phyloP scores from a whole-genome alignment of 2,888 invertebrate species.

The Branchellion lobata region DNA sequence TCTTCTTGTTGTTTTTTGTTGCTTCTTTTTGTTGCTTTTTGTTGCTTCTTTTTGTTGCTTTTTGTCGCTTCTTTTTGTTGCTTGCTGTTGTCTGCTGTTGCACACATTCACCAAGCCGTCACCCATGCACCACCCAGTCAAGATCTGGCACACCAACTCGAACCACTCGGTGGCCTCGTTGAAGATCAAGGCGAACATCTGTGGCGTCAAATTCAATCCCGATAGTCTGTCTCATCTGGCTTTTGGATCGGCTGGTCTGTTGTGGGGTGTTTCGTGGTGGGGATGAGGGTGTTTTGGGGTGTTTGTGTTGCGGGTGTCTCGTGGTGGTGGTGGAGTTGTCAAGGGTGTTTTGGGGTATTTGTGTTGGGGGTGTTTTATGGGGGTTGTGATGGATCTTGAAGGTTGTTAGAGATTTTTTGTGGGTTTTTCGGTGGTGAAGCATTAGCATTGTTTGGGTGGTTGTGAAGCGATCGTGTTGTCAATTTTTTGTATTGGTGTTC shows the following conservation, averaged over 20 bases:
- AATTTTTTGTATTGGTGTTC: too few relatives aligned
- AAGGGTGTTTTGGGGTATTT: not conserved
- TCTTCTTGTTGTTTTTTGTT: not conserved
- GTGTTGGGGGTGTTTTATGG: too few relatives aligned
- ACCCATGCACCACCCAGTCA: slow-evolving; percentile 66
- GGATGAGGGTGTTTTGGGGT: not conserved
- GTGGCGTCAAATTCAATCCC: slow-evolving; percentile 88
- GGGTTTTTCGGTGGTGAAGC: too few relatives aligned
- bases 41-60: not conserved
- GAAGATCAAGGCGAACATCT: slow-evolving; percentile 90
- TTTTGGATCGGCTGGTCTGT: slow-evolving; percentile 79
- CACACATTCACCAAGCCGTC: not conserved
- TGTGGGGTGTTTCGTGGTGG: not conserved
- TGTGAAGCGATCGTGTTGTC: too few relatives aligned
- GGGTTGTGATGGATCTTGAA: too few relatives aligned
- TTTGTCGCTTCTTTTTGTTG: not conserved
- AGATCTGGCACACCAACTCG: slow-evolving; percentile 84
- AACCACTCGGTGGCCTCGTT: slow-evolving; percentile 83
- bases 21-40: not conserved
- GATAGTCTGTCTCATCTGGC: slow-evolving; percentile 82
- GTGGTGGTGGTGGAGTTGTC: not conserved
- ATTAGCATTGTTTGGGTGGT: too few relatives aligned
- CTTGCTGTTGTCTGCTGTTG: not conserved
- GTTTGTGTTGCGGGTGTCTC: not conserved
- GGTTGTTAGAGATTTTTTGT: too few relatives aligned